These are phyloP conservation scores for Melanogrammus aeglefinus DNA, from an alignment of 2,797 vertebrate species.

Conservation along the genomic window DNA sequence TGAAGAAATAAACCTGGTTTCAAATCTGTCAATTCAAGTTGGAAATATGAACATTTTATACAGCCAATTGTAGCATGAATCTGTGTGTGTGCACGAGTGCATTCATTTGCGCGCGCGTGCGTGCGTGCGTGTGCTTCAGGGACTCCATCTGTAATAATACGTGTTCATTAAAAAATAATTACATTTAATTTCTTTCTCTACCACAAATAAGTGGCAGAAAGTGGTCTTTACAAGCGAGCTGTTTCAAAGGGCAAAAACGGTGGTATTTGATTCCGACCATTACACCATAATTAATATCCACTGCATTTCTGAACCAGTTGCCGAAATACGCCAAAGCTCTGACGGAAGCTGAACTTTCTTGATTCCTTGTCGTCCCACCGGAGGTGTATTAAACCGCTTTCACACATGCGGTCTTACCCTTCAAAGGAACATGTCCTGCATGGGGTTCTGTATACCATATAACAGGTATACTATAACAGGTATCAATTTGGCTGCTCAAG, in stretches of 20 bases:
- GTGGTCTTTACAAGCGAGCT: not conserved
- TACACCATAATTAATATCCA: not conserved
- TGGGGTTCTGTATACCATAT: too few relatives aligned
- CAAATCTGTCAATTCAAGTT: not conserved
- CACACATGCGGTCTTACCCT: too few relatives aligned
- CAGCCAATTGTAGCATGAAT: not conserved
- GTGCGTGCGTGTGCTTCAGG: conserved; percentile 15
- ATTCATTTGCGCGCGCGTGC: not conserved
- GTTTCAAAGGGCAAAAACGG: not conserved
- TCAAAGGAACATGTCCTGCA: too few relatives aligned
- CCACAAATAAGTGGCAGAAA: not conserved
- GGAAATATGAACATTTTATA: not conserved
- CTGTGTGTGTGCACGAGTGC: not conserved
- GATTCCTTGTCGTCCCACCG: not conserved
- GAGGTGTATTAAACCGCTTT: too few relatives aligned
- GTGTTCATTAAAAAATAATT: conserved; percentile 31
- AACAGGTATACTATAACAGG: too few relatives aligned
- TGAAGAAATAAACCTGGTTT: not conserved
- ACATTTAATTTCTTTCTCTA: not conserved
- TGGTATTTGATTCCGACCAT: not conserved
- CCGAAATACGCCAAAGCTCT: too few relatives aligned
- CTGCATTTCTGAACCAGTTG: not conserved
- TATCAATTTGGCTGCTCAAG: too few relatives aligned
- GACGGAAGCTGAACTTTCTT: too few relatives aligned
- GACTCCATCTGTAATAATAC: conserved; percentile 37